Conservation (phyloP, 1,140 invertebrate species). For the Chelonus insularis region DNA sequence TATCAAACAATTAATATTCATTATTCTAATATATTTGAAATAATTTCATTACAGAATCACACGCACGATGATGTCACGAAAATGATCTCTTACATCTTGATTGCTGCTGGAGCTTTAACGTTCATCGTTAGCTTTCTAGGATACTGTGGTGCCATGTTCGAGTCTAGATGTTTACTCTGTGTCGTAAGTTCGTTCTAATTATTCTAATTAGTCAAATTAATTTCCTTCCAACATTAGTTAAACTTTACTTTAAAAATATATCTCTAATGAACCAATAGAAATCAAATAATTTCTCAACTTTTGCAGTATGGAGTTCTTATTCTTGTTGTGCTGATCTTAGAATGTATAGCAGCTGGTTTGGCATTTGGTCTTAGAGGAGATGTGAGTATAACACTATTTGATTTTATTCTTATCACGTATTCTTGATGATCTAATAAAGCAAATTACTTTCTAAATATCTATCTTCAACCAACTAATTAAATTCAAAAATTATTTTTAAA, state of each 20-base stretch:
- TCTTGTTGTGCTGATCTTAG: conserved; percentile 70
- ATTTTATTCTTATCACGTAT: neutral
- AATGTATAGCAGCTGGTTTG: conserved; percentile 72
- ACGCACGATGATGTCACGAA: conserved; percentile 61
- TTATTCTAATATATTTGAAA: neutral
- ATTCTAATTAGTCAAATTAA: conserved; percentile 5
- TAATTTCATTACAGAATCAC: conserved; percentile 43
- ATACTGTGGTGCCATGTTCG: conserved; percentile 83
- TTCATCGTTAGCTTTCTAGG: conserved; percentile 84
- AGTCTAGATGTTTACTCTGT: conserved; percentile 77
- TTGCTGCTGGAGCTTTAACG: conserved; percentile 77
- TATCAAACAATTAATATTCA: no score
- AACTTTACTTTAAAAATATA: neutral
- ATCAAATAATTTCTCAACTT: no score
- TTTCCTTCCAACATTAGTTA: conserved; percentile 10
- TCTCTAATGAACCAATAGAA: no score
- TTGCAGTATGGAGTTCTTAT: conserved; percentile 74
- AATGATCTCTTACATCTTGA: conserved; percentile 73
- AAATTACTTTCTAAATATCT: conserved; percentile 9
- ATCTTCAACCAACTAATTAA: no score
- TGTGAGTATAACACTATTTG: conserved; percentile 56
- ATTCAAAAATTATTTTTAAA: no score
- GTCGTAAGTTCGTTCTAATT: conserved; percentile 65
- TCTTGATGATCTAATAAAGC: neutral
- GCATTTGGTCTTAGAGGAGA: conserved; percentile 71